Evolutionary conservation across 2,113 vertebrate species (phyloP), one percentile per base, ranked within the genome.

Genomic region (Xyrauchen texanus): DNA sequence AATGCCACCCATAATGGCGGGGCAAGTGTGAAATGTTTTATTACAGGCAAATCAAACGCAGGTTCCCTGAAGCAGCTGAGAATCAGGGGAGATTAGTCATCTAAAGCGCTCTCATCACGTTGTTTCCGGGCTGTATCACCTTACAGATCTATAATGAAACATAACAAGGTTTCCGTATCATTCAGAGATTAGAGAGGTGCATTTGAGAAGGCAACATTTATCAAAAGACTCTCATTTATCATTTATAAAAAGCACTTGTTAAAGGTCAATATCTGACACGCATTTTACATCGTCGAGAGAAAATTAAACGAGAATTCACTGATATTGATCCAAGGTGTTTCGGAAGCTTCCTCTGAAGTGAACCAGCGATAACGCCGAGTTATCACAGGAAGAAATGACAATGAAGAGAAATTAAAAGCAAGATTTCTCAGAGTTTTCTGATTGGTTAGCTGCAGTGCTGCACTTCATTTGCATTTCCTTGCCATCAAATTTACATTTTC

Each of bases 191-290:
- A 82, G 70, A 81, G 71, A 58, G 63, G 44, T 74, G 71, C 65
- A 68, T 84, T 68, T 79, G 76, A 83, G 73, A 87, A 81, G 83
- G 85, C 81, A 85, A 79, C 85, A 78, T 82, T 88, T 74, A 83
- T 84, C 80, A 79, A 84, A 84, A 77, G 78, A 68, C 51, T 79
- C 79, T 84, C 78, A 82, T 80, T 85, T 83, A 81, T 83, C 58
- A 75, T 75, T 75, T 63, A 75, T 75, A 58, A 71, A 77, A 77
- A 52, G 76, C 76, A 72, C 77, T 82, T 49, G 65, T 51, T 68
- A 84, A 88, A 86, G 87, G 85, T 84, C 82, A 83, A 84, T 81
- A 83, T 81, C 62, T 75, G 76, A 84, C 79, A 83, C 53, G 72
- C 82, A 46, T 74, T 79, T 79, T 11, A 60, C 62, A 8, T 68